Percentiles rank a stretch among this genome's conserved stretches.
These are phyloP conservation scores for Limanda limanda DNA, from an alignment of 2,113 vertebrate genomes.

Conservation along the genomic window DNA sequence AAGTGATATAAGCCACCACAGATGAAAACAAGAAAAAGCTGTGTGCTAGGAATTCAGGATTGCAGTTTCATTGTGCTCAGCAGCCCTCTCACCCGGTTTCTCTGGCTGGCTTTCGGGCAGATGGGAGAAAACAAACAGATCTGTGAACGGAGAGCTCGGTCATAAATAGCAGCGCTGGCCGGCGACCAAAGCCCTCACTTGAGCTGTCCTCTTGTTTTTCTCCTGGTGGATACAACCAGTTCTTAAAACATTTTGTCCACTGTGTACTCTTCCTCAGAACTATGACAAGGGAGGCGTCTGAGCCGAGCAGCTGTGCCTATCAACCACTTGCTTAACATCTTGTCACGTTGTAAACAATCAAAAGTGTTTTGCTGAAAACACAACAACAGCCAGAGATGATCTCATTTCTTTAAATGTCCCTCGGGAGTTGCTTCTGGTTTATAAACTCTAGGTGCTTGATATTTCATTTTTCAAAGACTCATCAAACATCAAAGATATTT, in stretches of 20 bases:
- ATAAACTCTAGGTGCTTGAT: neutral
- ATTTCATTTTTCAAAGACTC: neutral
- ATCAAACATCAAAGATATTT: neutral
- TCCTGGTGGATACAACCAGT: constrained; percentile 53
- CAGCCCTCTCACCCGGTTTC: constrained; percentile 32
- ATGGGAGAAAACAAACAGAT: constrained; percentile 45
- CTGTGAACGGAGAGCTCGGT: constrained; percentile 34
- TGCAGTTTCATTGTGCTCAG: constrained; percentile 25
- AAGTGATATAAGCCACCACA: neutral
- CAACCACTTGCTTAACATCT: constrained; percentile 11
- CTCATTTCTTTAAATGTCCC: neutral
- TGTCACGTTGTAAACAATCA: constrained; percentile 11
- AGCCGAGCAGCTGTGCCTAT: neutral
- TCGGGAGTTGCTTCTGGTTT: neutral
- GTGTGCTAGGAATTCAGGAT: constrained; percentile 22
- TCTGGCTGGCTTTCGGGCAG: constrained; percentile 23
- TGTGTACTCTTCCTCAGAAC: constrained; percentile 38
- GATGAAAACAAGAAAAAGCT: neutral
- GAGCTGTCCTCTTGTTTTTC: constrained; percentile 49
- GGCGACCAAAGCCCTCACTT: constrained; percentile 57
- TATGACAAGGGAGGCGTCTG: neutral
- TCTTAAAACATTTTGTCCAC: constrained; percentile 47
- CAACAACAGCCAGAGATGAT: neutral
- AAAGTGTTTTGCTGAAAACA: constrained; percentile 14
- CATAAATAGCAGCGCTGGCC: constrained; percentile 73